A percentile compares a stretch with the other conserved stretches of the same genome.
Conservation (phyloP, 2,797 vertebrate genomes). For the Argyrosomus regius region DNA sequence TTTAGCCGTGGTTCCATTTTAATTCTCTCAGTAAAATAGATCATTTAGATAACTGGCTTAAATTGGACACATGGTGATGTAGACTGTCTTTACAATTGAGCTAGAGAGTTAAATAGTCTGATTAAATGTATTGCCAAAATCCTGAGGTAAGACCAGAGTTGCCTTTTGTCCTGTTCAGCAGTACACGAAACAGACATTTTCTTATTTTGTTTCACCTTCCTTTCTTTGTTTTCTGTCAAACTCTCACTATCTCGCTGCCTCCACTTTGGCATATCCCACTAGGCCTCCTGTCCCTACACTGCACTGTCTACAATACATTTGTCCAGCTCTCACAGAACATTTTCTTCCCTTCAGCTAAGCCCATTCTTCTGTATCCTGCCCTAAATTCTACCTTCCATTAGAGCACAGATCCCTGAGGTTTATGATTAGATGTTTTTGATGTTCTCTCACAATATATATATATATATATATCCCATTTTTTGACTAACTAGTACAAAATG, state of each 20-base stretch:
- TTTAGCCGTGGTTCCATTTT: not conserved
- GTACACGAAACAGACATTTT: constrained; percentile 21
- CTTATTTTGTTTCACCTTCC: constrained; percentile 21
- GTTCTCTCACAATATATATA: constrained; percentile 33
- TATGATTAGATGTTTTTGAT: constrained; percentile 67
- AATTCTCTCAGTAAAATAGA: not conserved
- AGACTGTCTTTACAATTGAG: not conserved
- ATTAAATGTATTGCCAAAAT: not conserved
- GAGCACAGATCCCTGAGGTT: constrained; percentile 68
- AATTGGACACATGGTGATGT: not conserved
- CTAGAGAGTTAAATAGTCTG: not conserved
- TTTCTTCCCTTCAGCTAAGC: constrained; percentile 67
- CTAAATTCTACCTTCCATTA: constrained; percentile 80
- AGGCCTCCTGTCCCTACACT: constrained; percentile 62
- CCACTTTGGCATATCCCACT: constrained; percentile 73
- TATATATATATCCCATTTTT: too few species aligned
- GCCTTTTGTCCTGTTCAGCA: constrained; percentile 10
- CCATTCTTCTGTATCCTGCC: constrained; percentile 69
- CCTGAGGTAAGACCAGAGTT: not conserved
- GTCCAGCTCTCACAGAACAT: constrained; percentile 67
- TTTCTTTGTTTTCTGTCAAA: constrained; percentile 50
- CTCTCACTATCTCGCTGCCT: constrained; percentile 45
- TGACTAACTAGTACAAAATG: constrained; percentile 42
- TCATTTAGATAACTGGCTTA: not conserved
- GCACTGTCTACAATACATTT: constrained; percentile 70